These are phyloP conservation scores for Anagrus nilaparvatae DNA, from an alignment of 1,140 invertebrate species.

Conservation along the genomic window DNA sequence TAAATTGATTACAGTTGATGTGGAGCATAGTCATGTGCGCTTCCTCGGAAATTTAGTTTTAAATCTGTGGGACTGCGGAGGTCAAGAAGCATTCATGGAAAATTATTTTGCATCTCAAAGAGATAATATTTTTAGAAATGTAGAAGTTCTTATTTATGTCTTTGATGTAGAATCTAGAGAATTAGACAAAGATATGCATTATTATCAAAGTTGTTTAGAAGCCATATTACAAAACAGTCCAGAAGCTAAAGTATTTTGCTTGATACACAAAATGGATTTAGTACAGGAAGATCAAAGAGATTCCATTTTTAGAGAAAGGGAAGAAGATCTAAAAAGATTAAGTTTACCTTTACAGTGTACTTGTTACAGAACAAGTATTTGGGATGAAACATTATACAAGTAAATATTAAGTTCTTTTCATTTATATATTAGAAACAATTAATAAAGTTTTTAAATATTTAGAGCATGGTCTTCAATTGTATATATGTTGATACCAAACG, in stretches of 20 bases:
- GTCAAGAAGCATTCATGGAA: constrained; percentile 99
- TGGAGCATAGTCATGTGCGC: constrained; percentile 97
- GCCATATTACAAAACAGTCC: constrained; percentile 94
- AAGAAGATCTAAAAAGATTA: constrained; percentile 79
- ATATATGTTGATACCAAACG: constrained; percentile 98
- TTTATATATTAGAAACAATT: too few species aligned
- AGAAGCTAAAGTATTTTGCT: constrained; percentile 93
- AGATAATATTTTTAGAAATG: constrained; percentile 96
- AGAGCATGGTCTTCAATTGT: constrained; percentile 99
- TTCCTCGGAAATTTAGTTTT: constrained; percentile 96
- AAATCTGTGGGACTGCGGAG: constrained; percentile 99
- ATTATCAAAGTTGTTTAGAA: constrained; percentile 89
- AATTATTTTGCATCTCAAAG: constrained; percentile 97
- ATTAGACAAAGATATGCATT: constrained; percentile 84
- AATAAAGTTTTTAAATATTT: constrained; percentile 25
- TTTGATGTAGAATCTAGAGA: constrained; percentile 98
- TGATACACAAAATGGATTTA: constrained; percentile 99
- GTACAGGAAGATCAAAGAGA: constrained; percentile 93
- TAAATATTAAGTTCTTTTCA: constrained; percentile 39
- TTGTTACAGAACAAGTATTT: constrained; percentile 97
- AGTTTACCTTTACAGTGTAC: constrained; percentile 87
- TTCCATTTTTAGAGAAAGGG: constrained; percentile 72
- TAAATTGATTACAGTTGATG: constrained; percentile 95
- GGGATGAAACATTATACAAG: constrained; percentile 99
- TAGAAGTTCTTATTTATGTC: constrained; percentile 97